phyloP scores from a whole-genome alignment of 2,113 vertebrate species.

The Colossoma macropomum region DNA sequence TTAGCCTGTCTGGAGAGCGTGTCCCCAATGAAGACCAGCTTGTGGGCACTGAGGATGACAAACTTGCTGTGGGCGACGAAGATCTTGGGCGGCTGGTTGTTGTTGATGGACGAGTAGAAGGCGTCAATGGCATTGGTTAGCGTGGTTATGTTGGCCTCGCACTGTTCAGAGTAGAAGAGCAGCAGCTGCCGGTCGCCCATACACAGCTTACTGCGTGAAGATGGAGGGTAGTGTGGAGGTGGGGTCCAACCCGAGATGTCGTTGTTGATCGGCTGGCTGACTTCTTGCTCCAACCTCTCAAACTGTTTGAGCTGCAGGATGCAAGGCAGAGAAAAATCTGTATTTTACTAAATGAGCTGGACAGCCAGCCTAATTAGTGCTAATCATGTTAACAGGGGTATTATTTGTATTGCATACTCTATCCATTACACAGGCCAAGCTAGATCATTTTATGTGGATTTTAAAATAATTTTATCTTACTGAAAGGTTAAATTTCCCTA shows the following conservation, averaged over 20 bases:
- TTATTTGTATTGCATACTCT: background rate
- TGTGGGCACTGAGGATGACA: conserved; percentile 95
- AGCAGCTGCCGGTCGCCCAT: conserved; percentile 90
- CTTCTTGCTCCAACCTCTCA: conserved; percentile 94
- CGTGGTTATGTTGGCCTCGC: conserved; percentile 90
- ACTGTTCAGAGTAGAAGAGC: conserved; percentile 97
- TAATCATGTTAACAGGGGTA: background rate
- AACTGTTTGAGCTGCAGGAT: conserved; percentile 91
- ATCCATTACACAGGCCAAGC: no score
- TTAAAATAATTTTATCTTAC: no score
- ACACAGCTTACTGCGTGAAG: conserved; percentile 72
- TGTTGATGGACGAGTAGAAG: conserved; percentile 88
- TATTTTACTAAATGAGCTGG: background rate
- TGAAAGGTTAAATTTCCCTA: no score
- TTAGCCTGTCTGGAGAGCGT: conserved; percentile 94
- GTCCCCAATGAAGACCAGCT: conserved; percentile 97
- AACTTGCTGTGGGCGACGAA: conserved; percentile 98
- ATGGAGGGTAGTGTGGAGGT: conserved; percentile 75
- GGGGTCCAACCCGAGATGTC: conserved; percentile 93
- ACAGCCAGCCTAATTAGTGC: background rate
- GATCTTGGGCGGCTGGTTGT: conserved; percentile 96
- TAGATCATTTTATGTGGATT: no score
- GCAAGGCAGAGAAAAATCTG: background rate
- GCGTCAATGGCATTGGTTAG: conserved; percentile 92
- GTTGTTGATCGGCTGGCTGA: conserved; percentile 89